These are phyloP conservation scores for Julus scanicus DNA, from an alignment of 2,888 invertebrate genomes.

Conservation along the genomic window DNA sequence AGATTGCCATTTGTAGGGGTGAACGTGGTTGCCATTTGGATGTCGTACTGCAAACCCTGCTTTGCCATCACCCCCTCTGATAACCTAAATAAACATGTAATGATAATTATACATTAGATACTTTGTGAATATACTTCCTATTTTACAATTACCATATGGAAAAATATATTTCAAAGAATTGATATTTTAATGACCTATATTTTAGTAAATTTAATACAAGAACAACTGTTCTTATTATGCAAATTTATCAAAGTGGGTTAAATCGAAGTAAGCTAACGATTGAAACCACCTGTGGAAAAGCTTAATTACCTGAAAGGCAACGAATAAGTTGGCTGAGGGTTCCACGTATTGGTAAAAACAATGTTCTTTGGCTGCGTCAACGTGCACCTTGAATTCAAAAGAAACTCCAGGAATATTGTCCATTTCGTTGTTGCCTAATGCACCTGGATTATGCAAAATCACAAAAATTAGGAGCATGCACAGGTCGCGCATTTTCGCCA, in stretches of 20 bases:
- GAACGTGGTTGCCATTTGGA: slow-evolving; percentile 78
- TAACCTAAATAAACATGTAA: slow-evolving; percentile 72
- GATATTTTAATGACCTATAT: not conserved
- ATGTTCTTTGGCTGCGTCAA: slow-evolving; percentile 94
- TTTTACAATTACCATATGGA: not conserved
- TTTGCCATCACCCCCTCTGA: slow-evolving; percentile 93
- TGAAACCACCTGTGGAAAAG: not conserved
- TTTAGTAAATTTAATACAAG: not conserved
- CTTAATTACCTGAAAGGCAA: slow-evolving; percentile 85
- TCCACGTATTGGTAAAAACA: slow-evolving; percentile 96
- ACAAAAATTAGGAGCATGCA: not conserved
- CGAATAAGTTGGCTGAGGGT: slow-evolving; percentile 90
- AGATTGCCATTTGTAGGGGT: slow-evolving; percentile 91
- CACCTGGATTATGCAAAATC: not conserved
- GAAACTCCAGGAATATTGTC: slow-evolving; percentile 79
- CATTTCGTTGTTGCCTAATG: slow-evolving; percentile 24
- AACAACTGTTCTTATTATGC: not conserved
- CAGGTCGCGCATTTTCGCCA: not conserved
- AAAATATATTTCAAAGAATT: not conserved
- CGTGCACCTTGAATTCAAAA: slow-evolving; percentile 95
- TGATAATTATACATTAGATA: not conserved
- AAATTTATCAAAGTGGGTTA: not conserved
- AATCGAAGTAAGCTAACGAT: not conserved
- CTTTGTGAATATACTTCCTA: not conserved
- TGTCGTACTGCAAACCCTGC: slow-evolving; percentile 91